A percentile compares a stretch with the other conserved stretches of the same genome.
phyloP scores from a whole-genome alignment of 2,113 vertebrate species.

The Phocoena phocoena region DNA sequence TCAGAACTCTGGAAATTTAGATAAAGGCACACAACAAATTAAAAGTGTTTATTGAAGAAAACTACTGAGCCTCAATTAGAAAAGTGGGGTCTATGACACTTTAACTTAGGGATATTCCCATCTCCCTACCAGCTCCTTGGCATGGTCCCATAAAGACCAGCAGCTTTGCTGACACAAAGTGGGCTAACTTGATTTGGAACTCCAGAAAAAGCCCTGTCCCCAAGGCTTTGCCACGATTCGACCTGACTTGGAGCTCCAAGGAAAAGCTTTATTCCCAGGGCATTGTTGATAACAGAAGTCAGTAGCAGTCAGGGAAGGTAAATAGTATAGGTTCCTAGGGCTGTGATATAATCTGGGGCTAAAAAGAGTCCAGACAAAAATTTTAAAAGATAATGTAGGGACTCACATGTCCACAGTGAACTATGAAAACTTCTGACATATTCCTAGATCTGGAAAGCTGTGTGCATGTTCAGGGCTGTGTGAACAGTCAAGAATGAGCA shows the following conservation, averaged over 20 bases:
- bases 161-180: neutral
- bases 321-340: neutral
- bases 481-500: neutral
- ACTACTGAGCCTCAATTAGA: neutral
- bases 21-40: neutral
- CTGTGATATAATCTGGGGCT: neutral
- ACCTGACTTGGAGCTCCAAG: neutral
- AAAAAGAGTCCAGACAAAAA: neutral
- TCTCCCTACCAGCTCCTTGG: neutral
- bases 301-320: neutral
- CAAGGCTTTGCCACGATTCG: neutral
- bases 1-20: neutral
- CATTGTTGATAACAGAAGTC: neutral
- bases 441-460: neutral
- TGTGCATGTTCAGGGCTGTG: neutral
- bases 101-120: neutral
- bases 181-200: neutral
- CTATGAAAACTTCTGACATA: neutral
- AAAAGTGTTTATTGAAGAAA: neutral
- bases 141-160: neutral
- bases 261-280: neutral
- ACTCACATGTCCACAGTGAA: neutral
- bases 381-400: neutral
- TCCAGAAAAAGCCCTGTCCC: fast-evolving
- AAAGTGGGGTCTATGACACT: neutral